Percentiles rank a stretch among this genome's conserved stretches.
Conservation (phyloP, 1,140 invertebrate species). For the Trachymyrmex cornetzi region DNA sequence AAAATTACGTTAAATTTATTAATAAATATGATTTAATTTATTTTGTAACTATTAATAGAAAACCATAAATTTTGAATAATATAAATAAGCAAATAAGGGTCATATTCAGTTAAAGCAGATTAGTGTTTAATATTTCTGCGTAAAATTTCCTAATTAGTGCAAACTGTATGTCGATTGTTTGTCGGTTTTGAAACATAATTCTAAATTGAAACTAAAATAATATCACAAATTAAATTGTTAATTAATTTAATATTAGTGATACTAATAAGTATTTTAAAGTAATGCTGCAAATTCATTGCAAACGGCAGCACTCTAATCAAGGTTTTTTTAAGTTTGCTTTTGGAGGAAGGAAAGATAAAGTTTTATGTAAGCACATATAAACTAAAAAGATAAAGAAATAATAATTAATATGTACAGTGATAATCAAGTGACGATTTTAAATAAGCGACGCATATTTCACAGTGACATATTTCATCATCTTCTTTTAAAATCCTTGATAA, state of each 20-base stretch:
- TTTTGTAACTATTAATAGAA: not conserved
- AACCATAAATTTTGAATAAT: not conserved
- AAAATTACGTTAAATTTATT: not conserved
- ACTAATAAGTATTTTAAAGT: no score
- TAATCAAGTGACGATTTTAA: constrained; percentile 28
- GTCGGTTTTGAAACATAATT: no score
- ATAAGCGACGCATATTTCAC: not conserved
- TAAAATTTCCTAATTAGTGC: no score
- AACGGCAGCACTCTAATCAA: no score
- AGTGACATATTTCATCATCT: constrained; percentile 51
- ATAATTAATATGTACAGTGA: not conserved
- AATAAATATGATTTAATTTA: not conserved
- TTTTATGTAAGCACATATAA: not conserved
- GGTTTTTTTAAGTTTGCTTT: not conserved
- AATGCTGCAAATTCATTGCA: no score
- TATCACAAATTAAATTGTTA: no score
- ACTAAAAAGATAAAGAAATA: not conserved
- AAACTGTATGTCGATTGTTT: no score
- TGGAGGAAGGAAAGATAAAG: not conserved
- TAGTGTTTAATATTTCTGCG: no score
- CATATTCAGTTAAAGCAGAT: no score
- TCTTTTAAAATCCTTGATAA: constrained; percentile 53
- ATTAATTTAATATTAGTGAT: no score
- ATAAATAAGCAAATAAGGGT: no score
- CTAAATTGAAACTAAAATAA: no score